A percentile compares a stretch with the other conserved stretches of the same genome.
phyloP scores from a whole-genome alignment of 1,140 invertebrate species.

The Steinernema feltiae region DNA sequence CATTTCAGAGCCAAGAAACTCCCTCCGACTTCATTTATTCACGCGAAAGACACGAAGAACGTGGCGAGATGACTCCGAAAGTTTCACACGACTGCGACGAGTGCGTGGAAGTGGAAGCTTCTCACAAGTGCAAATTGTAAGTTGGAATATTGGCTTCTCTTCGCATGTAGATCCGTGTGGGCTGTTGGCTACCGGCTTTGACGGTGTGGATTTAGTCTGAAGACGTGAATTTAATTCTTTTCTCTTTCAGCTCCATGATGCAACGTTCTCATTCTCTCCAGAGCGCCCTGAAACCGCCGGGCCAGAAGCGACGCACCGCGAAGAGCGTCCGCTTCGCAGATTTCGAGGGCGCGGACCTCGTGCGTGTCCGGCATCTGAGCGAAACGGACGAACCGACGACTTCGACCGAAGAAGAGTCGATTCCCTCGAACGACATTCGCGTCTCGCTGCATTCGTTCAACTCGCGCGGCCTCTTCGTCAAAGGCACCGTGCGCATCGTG shows the following conservation, averaged over 20 bases:
- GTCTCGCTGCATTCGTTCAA: background rate
- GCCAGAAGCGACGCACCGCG: background rate
- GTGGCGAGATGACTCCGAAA: conserved; percentile 1
- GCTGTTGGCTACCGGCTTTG: no score
- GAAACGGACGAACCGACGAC: background rate
- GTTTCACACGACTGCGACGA: background rate
- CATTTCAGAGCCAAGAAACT: background rate
- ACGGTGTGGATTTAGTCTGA: no score
- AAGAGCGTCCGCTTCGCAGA: conserved; percentile 1
- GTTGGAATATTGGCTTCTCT: background rate
- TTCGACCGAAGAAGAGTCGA: background rate
- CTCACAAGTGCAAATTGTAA: conserved; percentile 11
- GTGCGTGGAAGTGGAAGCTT: background rate
- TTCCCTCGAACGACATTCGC: background rate
- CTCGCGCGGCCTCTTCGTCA: conserved; percentile 10
- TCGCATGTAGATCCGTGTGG: background rate
- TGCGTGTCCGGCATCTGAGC: background rate
- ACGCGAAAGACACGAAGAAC: background rate
- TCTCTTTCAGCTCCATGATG: background rate
- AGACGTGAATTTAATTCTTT: no score
- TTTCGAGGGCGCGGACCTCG: background rate
- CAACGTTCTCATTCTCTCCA: background rate
- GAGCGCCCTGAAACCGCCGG: background rate
- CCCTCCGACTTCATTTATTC: background rate
- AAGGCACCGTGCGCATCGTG: conserved; percentile 7